phyloP scores from a whole-genome alignment of 2,113 vertebrate genomes.

The Protobothrops flavoviridis region DNA sequence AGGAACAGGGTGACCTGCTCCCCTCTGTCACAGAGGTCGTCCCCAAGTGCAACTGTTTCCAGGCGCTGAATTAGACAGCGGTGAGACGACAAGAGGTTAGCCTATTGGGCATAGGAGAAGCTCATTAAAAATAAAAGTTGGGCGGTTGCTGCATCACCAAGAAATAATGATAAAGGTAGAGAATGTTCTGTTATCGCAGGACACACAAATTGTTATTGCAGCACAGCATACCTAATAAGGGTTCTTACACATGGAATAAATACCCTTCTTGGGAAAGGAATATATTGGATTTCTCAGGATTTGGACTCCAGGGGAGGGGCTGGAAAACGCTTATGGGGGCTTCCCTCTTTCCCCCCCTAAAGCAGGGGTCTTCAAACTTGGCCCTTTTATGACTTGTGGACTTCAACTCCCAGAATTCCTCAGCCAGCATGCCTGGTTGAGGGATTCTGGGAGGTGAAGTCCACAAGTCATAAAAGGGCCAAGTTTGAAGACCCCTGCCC shows the following conservation, averaged over 20 bases:
- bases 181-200: background rate
- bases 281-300: background rate
- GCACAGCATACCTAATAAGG: background rate
- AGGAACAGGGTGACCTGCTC: slow-evolving; percentile 96
- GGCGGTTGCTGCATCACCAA: slow-evolving; percentile 5
- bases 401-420: no score
- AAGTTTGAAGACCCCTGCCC: no score
- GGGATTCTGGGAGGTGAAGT: no score
- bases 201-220: background rate
- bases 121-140: slow-evolving; percentile 51
- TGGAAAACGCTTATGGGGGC: background rate
- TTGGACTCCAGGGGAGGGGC: background rate
- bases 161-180: background rate
- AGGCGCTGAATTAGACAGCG: slow-evolving; percentile 89
- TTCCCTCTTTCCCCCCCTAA: background rate
- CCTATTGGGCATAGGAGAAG: slow-evolving; percentile 70
- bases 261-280: background rate
- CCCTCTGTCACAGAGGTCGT: slow-evolving; percentile 93
- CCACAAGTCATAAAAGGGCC: no score
- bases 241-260: background rate
- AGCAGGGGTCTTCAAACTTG: no score
- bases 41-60: slow-evolving; percentile 89
- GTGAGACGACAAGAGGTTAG: slow-evolving; percentile 95
- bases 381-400: no score
- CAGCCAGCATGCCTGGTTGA: no score